Base-by-base conservation (phyloP, 2,113 vertebrate genomes). In the Mus pahari region DNA sequence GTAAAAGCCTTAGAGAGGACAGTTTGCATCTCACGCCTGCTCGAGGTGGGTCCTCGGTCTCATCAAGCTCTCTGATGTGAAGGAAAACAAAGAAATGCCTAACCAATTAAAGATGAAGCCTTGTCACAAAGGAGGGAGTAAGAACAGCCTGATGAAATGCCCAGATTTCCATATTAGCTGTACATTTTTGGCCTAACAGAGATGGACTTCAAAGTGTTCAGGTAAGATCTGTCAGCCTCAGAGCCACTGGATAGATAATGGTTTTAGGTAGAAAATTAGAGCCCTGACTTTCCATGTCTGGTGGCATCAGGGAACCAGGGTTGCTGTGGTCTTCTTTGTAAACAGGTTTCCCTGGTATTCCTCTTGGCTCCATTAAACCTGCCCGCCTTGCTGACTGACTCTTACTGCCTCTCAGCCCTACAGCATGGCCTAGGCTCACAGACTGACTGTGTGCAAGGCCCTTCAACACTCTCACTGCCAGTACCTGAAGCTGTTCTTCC, bases 401-500 rank as follows among this genome's bases (percentile, higher is more conserved):
- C 83, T 79, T 55, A 17, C 2, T 19, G 19, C 19, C 33, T 26
- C 75, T 83, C 55, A 62, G 60, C 45, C 31, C 33, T 92, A 12
- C 2, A 26, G 55, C 55, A n/a, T 42, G 55, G 31, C 92, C 96
- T 83, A 90, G 68, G 86, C 62, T 64, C 89, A 66, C 3, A 70
- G 7, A 11, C 70, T 11, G 5, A 20, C 53, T 9, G 45, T 48
- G 5, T 48, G 48, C 7, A 5, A 48, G 48, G 89, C 1, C 4
- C 53, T 68, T 84, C 1, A 66, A 60, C 2, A 78, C 83, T 88
- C 87, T 87, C 64, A 36, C 77, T 89, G 93, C 82, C 77, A 50
- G 64, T 98, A 99, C 99, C 98, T 99, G 98, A 39, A 99, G 96
- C 1, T 99, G 98, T 64, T 98, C 98, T 68, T 98, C 97, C 55